Conservation (phyloP, 2,113 vertebrate species). For the Ceratotherium simum region DNA sequence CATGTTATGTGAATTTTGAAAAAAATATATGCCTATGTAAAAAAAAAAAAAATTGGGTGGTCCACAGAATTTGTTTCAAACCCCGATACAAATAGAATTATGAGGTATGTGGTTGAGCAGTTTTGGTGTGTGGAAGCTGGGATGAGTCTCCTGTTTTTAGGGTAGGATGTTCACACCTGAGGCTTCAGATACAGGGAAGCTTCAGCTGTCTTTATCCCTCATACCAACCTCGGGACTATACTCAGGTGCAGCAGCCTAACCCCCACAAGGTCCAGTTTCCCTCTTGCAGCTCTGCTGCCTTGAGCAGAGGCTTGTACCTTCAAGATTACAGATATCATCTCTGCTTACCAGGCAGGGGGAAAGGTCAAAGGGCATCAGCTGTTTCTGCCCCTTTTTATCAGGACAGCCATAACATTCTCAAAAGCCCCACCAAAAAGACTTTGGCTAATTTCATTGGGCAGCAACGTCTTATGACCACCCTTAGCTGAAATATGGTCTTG, state of each 20-base stretch:
- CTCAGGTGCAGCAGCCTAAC: not conserved
- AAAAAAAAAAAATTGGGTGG: accelerated
- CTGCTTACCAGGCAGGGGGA: not conserved
- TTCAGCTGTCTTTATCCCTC: not conserved
- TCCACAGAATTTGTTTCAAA: not conserved
- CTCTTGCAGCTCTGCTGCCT: not conserved
- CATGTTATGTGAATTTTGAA: not conserved
- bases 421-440: not conserved
- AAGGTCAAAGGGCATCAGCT: not conserved
- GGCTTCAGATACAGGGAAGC: not conserved
- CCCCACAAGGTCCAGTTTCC: not conserved
- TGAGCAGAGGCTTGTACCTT: not conserved
- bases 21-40: not conserved
- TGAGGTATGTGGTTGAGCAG: not conserved
- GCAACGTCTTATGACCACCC: not conserved
- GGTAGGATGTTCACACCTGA: not conserved
- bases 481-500: not conserved
- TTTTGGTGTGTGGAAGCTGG: not conserved
- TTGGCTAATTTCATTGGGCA: not conserved
- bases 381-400: not conserved
- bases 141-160: not conserved
- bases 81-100: not conserved
- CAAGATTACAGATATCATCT: not conserved
- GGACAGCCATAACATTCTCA: not conserved
- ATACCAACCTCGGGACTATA: no score